Evolutionary conservation across 2,888 invertebrate species (phyloP).

Genomic region (Melinaea menophilus): DNA sequence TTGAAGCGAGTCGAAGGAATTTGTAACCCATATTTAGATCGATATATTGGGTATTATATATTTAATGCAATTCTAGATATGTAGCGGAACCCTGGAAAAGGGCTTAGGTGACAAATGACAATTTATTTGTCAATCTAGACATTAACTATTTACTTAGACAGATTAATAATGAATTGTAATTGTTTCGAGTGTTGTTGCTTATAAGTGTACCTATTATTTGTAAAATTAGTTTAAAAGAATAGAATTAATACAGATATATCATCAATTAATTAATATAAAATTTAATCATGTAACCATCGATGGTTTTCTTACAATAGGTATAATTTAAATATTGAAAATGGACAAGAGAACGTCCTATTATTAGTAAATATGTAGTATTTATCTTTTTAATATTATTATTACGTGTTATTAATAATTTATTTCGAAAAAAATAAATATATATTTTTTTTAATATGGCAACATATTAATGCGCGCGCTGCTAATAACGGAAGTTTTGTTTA

Average conservation of each 20-base stretch:
- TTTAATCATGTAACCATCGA: no score
- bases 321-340: no score
- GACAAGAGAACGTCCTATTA: no score
- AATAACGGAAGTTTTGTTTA: constrained; percentile 70
- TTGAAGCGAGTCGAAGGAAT: constrained; percentile 64
- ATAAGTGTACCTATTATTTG: no score
- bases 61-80: constrained; percentile 35
- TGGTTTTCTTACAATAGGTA: no score
- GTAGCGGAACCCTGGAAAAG: constrained; percentile 53
- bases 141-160: constrained; percentile 2
- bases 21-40: constrained; percentile 61
- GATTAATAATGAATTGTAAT: not conserved
- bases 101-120: constrained; percentile 23
- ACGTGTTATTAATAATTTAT: no score
- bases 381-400: no score
- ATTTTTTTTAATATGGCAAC: constrained; percentile 39
- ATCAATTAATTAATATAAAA: no score
- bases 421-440: constrained; percentile 16
- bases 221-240: no score
- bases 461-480: constrained; percentile 68
- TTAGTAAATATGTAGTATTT: no score
- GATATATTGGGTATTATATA: constrained; percentile 27
- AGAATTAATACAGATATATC: no score
- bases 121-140: constrained; percentile 22
- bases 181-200: no score